Evolutionary conservation across 2,888 invertebrate genomes (phyloP), one percentile per base, ranked within the genome.

Genomic region (Lasius platythorax): DNA sequence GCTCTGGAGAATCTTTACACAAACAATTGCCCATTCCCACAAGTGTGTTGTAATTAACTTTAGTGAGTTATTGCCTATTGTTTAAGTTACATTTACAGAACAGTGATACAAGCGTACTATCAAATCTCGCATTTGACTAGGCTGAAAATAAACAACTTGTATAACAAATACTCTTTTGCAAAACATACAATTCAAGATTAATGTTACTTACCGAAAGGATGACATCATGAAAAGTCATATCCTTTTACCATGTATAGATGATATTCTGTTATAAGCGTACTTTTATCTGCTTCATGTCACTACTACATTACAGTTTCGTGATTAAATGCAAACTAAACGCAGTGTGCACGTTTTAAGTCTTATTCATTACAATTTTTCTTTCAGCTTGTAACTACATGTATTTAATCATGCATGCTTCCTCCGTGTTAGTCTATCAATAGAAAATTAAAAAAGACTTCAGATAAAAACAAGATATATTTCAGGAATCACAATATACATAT

Each of bases 21-120:
- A 97, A 96, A 95, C 98, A 98, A 95, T 96, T 96, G 95, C 98
- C 98, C 98, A 98, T 98, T 94, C 94, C 94, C 93, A 93, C 91
- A 68, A 87, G 84, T 90, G 91, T 91, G 79, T 87, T 75, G 79
- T 78, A 56, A 85, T 87, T 87, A 67, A 53, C 66, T 56, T 86
- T 63, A 84, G 83, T 83, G 18, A 73, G 67, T 83, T 85, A 86
- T 70, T 85, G 76, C 50, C 43, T 75, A 61, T 63, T 78, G 63
- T 72, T 56, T 89, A 88, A 61, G 85, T 89, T 33, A 86, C 85
- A 91, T 90, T 87, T 81, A 87, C 84, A 82, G 82, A 87, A 76
- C 82, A 84, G 28, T 82, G 72, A 82, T 73, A 85, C 83, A 87
- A 84, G 72, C 81, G 84, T 85, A 84, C 50, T 43, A 85, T 78